These are phyloP conservation scores for Cynopterus sphinx DNA, from an alignment of 2,797 vertebrate genomes.

Conservation along the genomic window DNA sequence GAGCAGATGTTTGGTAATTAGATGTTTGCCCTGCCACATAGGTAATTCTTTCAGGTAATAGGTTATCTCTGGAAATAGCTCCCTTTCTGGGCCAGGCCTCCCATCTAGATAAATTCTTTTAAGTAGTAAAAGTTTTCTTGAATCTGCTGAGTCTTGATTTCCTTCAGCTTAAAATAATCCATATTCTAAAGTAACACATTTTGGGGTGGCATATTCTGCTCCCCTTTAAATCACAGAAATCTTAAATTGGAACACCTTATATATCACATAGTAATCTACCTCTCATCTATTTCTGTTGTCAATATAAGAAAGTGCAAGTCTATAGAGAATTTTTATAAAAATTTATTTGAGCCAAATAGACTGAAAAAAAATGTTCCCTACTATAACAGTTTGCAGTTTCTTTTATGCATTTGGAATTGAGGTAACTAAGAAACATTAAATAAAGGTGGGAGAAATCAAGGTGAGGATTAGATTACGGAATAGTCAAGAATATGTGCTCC, in stretches of 20 bases:
- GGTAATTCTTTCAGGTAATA: background rate
- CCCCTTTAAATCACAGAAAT: background rate
- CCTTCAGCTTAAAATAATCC: background rate
- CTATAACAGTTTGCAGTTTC: background rate
- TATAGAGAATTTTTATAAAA: background rate
- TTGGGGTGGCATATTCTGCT: background rate
- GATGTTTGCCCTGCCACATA: background rate
- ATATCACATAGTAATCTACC: background rate
- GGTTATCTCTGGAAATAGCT: background rate
- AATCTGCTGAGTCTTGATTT: background rate
- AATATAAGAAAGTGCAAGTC: background rate
- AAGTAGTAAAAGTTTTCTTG: background rate
- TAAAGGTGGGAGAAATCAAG: background rate
- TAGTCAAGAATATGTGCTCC: background rate
- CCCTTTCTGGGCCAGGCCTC: background rate
- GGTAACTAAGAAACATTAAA: background rate
- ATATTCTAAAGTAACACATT: background rate
- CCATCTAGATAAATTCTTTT: background rate
- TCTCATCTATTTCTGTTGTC: background rate
- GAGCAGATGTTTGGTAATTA: background rate
- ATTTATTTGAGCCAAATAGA: background rate
- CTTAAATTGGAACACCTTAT: background rate
- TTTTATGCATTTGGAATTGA: background rate
- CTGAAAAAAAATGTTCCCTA: background rate
- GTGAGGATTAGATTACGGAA: background rate